Evolutionary conservation across 2,888 invertebrate genomes (phyloP).

Genomic region (Camptogramma bilineatum): DNA sequence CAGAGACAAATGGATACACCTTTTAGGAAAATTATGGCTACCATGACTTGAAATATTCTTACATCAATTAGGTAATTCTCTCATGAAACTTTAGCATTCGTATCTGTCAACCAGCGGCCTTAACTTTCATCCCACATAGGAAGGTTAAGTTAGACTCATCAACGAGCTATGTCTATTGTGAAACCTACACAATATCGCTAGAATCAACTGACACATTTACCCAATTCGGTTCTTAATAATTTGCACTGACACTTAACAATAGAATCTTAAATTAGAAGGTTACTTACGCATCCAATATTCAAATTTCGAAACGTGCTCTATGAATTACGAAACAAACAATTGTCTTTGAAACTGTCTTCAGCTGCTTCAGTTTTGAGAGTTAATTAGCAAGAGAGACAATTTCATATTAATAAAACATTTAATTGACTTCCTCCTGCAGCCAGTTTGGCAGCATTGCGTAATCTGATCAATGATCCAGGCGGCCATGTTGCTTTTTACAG

Average conservation of each 20-base stretch:
- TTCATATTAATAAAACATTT: slow-evolving; percentile 65
- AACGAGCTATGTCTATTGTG: slow-evolving; percentile 67
- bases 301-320: slow-evolving; percentile 55
- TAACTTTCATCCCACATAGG: slow-evolving; percentile 73
- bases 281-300: slow-evolving; percentile 56
- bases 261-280: slow-evolving; percentile 72
- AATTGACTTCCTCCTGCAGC: slow-evolving; percentile 71
- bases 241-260: slow-evolving; percentile 73
- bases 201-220: slow-evolving; percentile 72
- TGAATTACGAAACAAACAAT: slow-evolving; percentile 32
- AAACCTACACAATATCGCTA: slow-evolving; percentile 65
- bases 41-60: slow-evolving; percentile 54
- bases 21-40: slow-evolving; percentile 39
- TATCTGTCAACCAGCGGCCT: slow-evolving; percentile 75
- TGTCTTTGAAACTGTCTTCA: slow-evolving; percentile 15
- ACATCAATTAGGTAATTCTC: slow-evolving; percentile 52
- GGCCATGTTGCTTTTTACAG: slow-evolving; percentile 67
- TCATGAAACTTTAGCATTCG: slow-evolving; percentile 63
- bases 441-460: slow-evolving; percentile 82
- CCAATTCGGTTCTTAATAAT: slow-evolving; percentile 73
- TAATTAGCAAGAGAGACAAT: slow-evolving; percentile 37
- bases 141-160: slow-evolving; percentile 65
- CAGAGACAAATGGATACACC: slow-evolving; percentile 35
- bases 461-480: slow-evolving; percentile 81
- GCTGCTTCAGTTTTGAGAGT: slow-evolving; percentile 3